These are phyloP conservation scores for Agapostemon virescens DNA, from an alignment of 2,888 invertebrate species.

Conservation along the genomic window DNA sequence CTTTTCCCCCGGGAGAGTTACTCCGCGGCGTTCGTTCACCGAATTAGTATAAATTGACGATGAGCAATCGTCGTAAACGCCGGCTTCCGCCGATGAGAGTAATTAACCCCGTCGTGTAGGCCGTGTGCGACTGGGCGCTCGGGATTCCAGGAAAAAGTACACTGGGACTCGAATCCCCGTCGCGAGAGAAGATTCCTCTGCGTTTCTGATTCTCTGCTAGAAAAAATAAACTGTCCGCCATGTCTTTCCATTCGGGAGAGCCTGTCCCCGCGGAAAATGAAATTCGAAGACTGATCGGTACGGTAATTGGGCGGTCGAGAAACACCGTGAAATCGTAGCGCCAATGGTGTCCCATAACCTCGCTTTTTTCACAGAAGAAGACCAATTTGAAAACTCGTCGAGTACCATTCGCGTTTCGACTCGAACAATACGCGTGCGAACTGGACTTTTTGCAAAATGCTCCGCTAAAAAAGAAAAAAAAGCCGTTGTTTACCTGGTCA, in stretches of 20 bases:
- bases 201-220: neutral
- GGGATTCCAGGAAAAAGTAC: conserved; percentile 58
- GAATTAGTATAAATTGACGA: conserved; percentile 62
- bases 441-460: neutral
- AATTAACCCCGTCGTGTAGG: conserved; percentile 59
- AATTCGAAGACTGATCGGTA: neutral
- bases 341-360: neutral
- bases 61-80: conserved; percentile 60
- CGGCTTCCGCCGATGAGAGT: conserved; percentile 66
- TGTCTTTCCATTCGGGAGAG: neutral
- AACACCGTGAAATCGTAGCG: neutral
- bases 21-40: conserved; percentile 35
- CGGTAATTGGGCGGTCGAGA: neutral
- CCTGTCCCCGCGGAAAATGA: neutral
- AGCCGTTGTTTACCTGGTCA: neutral
- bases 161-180: neutral
- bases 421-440: neutral
- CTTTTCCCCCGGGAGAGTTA: neutral
- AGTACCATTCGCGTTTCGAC: neutral
- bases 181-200: neutral
- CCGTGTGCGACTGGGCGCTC: conserved; percentile 20
- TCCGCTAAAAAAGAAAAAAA: neutral
- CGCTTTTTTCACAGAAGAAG: neutral
- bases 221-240: neutral
- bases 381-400: neutral